Evolutionary conservation across 2,888 invertebrate genomes (phyloP).

Genomic region (Epirrita christyi): DNA sequence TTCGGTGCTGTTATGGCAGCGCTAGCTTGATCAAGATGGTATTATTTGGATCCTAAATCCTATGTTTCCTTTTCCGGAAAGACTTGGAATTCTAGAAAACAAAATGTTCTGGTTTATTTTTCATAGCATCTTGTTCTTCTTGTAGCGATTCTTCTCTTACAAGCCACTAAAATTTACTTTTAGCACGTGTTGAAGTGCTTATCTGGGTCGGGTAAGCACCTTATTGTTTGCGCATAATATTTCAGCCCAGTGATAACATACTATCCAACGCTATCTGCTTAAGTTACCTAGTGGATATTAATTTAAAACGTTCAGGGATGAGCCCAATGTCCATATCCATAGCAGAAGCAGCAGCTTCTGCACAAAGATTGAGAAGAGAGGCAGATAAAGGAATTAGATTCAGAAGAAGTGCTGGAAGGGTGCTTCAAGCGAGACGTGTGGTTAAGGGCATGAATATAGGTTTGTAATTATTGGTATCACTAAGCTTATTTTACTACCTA

Average conservation of each 20-base stretch:
- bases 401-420: constrained; percentile 74
- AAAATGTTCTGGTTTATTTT: too few species aligned
- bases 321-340: constrained; percentile 69
- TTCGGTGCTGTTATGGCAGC: too few species aligned
- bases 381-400: constrained; percentile 77
- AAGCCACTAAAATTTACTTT: too few species aligned
- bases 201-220: too few species aligned
- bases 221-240: constrained; percentile 26
- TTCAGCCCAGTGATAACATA: constrained; percentile 69
- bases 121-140: too few species aligned
- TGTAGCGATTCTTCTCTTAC: too few species aligned
- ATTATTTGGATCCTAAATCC: too few species aligned
- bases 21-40: too few species aligned
- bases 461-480: constrained; percentile 28
- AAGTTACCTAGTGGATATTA: constrained; percentile 74
- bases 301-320: constrained; percentile 79
- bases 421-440: constrained; percentile 74
- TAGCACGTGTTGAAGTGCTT: too few species aligned
- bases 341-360: constrained; percentile 76
- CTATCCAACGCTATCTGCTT: constrained; percentile 77
- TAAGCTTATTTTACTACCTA: background rate
- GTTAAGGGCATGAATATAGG: constrained; percentile 80
- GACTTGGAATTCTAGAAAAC: too few species aligned
- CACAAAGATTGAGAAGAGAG: constrained; percentile 73
- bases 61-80: too few species aligned